Evolutionary conservation across 1,140 invertebrate genomes (phyloP).

Genomic region (Drosophila navojoa): DNA sequence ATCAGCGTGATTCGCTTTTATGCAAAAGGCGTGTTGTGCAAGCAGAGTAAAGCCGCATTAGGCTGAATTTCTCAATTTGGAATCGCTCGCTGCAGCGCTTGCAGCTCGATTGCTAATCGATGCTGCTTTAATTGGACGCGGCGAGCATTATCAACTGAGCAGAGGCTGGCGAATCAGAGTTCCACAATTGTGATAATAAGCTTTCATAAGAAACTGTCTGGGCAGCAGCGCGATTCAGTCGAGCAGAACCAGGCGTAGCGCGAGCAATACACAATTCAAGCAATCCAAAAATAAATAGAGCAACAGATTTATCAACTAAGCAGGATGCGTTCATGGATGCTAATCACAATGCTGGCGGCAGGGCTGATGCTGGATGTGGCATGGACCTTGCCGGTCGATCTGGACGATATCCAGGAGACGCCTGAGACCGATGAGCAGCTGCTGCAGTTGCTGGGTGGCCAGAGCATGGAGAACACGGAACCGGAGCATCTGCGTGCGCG

Average conservation of each 20-base stretch:
- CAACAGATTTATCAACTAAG: background rate
- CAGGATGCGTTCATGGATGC: slow-evolving; percentile 14
- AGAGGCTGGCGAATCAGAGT: slow-evolving; percentile 5
- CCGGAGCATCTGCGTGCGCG: background rate
- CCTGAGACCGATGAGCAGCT: background rate
- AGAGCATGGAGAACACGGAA: background rate
- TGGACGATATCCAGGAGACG: background rate
- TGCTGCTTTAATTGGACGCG: slow-evolving; percentile 35
- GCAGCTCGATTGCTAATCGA: slow-evolving; percentile 22
- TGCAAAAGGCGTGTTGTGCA: background rate
- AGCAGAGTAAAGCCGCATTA: background rate
- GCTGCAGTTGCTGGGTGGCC: background rate
- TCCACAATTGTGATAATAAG: slow-evolving; percentile 28
- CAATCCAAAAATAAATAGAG: too few species aligned
- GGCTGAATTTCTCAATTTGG: slow-evolving; percentile 18
- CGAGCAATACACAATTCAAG: slow-evolving; percentile 11
- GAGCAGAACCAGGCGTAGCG: slow-evolving; percentile 15
- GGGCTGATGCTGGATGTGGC: slow-evolving; percentile 10
- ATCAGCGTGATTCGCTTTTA: background rate
- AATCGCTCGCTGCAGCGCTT: slow-evolving; percentile 10
- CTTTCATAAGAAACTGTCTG: slow-evolving; percentile 26
- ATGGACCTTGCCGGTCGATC: slow-evolving; percentile 1
- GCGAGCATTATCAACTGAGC: background rate
- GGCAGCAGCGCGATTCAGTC: slow-evolving; percentile 28
- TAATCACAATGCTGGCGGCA: slow-evolving; percentile 15